Conservation (phyloP, 2,888 invertebrate genomes). For the Microctonus aethiopoides region DNA sequence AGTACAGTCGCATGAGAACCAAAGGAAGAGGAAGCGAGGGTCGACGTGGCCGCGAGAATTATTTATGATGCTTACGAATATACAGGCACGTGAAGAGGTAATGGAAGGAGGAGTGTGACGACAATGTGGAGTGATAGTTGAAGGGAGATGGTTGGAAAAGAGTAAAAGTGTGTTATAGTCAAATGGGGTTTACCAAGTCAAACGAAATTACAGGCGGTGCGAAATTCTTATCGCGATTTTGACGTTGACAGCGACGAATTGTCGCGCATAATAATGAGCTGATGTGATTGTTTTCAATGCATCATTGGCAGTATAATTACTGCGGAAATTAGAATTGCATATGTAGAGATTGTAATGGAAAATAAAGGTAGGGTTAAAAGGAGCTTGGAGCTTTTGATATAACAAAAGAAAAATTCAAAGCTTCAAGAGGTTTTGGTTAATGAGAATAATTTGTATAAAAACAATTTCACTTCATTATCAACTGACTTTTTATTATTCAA, state of each 20-base stretch:
- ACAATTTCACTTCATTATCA: no score
- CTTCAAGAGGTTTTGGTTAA: no score
- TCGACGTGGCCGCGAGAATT: constrained; percentile 4
- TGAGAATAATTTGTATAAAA: no score
- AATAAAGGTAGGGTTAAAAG: background rate
- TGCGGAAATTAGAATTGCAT: background rate
- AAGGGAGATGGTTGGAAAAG: background rate
- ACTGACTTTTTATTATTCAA: no score
- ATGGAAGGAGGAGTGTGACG: background rate
- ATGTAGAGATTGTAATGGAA: no score
- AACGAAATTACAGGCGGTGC: constrained; percentile 26
- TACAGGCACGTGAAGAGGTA: background rate
- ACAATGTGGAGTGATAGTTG: background rate
- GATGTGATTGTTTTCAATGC: background rate
- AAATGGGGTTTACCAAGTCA: background rate
- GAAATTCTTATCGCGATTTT: constrained; percentile 6
- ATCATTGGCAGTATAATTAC: constrained; percentile 50
- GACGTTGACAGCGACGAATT: constrained; percentile 42
- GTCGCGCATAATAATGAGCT: constrained; percentile 46
- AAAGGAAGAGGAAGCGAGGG: background rate
- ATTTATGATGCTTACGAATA: constrained; percentile 12
- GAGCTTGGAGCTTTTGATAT: background rate
- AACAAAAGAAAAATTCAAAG: background rate
- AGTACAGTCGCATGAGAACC: background rate
- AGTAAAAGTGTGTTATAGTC: background rate